Percentiles rank a stretch among this genome's conserved stretches.
Conservation (phyloP, 1,140 invertebrate species). For the Ostrea denselamellosa region DNA sequence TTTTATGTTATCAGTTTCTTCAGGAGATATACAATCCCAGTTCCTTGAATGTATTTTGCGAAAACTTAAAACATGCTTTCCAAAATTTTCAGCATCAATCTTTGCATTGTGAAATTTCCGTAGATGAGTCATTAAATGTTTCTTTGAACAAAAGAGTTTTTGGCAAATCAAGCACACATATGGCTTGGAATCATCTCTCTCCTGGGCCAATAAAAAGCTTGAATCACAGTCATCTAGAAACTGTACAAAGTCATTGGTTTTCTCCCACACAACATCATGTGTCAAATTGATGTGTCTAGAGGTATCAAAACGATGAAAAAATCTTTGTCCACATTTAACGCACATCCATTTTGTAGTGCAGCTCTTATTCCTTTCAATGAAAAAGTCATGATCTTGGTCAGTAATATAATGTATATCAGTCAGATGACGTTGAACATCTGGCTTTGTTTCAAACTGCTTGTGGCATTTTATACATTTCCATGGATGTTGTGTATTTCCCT, state of each 20-base stretch:
- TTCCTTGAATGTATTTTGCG: neutral
- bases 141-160: conserved; percentile 34
- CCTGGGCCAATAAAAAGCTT: neutral
- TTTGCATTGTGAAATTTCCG: conserved; percentile 15
- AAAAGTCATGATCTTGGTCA: conserved; percentile 40
- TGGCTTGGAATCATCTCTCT: conserved; percentile 1
- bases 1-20: neutral
- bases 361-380: conserved; percentile 24
- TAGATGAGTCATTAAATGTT: conserved; percentile 9
- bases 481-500: neutral
- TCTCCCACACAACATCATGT: conserved; percentile 27
- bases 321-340: conserved; percentile 28
- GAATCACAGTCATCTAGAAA: conserved; percentile 32
- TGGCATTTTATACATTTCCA: conserved; percentile 13
- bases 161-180: conserved; percentile 23
- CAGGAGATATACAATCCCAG: conserved; percentile 7
- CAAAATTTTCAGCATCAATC: conserved; percentile 22
- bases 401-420: conserved; percentile 31
- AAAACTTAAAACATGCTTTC: conserved; percentile 10
- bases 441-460: conserved; percentile 8
- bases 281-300: conserved; percentile 16
- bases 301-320: conserved; percentile 10
- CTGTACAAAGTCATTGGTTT: conserved; percentile 29
- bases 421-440: conserved; percentile 13
- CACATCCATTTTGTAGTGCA: conserved; percentile 35